A percentile compares a stretch with the other conserved stretches of the same genome.
Conservation (phyloP, 2,797 vertebrate species). For the Valencia hispanica region DNA sequence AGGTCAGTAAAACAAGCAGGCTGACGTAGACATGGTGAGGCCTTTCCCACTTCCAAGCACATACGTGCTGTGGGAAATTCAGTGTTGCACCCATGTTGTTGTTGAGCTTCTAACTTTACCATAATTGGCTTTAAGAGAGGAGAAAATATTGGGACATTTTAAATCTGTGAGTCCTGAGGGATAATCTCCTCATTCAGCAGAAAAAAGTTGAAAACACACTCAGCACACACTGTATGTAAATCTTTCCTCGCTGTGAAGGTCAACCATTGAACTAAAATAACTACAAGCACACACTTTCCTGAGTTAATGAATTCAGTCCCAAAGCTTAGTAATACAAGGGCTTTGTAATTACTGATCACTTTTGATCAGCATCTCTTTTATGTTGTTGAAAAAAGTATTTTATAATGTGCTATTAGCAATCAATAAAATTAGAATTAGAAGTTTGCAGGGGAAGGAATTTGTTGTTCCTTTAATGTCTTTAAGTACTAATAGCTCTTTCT, state of each 20-base stretch:
- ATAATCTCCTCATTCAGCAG: constrained; percentile 9
- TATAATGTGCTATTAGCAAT: not conserved
- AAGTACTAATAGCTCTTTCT: not conserved
- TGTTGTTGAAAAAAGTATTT: not conserved
- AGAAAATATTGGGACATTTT: not conserved
- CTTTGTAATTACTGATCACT: constrained; percentile 1
- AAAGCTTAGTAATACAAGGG: not conserved
- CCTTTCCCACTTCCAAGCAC: not conserved
- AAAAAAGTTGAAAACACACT: constrained; percentile 16
- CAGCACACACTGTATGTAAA: constrained; percentile 6
- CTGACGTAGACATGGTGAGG: not conserved
- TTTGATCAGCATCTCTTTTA: not conserved
- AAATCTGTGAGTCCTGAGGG: constrained; percentile 4
- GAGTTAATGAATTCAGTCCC: not conserved
- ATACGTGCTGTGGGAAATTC: not conserved
- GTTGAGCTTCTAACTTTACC: not conserved
- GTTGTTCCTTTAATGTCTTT: not conserved
- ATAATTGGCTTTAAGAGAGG: not conserved
- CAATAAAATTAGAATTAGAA: not conserved
- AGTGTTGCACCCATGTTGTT: not conserved
- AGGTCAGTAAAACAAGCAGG: constrained; percentile 9
- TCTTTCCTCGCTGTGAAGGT: constrained; percentile 17
- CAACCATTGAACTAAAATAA: constrained; percentile 22
- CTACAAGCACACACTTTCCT: constrained; percentile 3
- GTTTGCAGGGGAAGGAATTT: not conserved